Evolutionary conservation across 2,888 invertebrate species (phyloP).

Genomic region (Nymphalis polychloros): DNA sequence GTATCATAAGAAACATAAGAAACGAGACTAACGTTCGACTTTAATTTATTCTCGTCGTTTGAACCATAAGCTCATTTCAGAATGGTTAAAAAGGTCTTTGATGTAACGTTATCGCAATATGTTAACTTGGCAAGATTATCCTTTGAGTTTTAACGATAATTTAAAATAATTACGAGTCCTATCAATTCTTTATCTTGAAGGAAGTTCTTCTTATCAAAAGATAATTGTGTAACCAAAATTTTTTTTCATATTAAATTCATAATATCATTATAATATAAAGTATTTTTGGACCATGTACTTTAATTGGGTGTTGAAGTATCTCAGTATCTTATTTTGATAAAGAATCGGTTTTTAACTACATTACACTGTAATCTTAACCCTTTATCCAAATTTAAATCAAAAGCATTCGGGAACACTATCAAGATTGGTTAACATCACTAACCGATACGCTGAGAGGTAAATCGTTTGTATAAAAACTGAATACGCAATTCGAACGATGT

Average conservation of each 20-base stretch:
- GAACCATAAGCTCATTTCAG: slow-evolving; percentile 32
- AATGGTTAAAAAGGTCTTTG: slow-evolving; percentile 19
- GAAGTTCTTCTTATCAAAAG: neutral
- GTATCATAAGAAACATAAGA: slow-evolving; percentile 38
- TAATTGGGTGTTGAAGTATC: no score
- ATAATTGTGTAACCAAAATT: no score
- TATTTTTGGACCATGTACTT: no score
- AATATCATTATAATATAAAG: no score
- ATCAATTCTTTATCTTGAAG: neutral
- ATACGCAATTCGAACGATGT: slow-evolving; percentile 19
- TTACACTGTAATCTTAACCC: slow-evolving; percentile 6
- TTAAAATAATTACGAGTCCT: neutral
- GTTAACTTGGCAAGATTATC: slow-evolving; percentile 13
- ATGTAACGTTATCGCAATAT: slow-evolving; percentile 19
- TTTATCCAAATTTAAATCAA: slow-evolving; percentile 20
- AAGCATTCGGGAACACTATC: slow-evolving; percentile 19
- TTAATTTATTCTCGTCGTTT: slow-evolving; percentile 35
- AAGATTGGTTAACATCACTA: slow-evolving; percentile 25
- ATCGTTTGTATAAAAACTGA: slow-evolving; percentile 32
- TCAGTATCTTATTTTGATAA: no score
- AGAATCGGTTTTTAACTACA: no score
- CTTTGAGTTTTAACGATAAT: slow-evolving; percentile 11
- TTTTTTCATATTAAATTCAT: no score
- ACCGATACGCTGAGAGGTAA: slow-evolving; percentile 30
- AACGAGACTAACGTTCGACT: slow-evolving; percentile 35